Base-by-base conservation (phyloP, 2,113 vertebrate species). In the Stomatorhinus ivindoensis region DNA sequence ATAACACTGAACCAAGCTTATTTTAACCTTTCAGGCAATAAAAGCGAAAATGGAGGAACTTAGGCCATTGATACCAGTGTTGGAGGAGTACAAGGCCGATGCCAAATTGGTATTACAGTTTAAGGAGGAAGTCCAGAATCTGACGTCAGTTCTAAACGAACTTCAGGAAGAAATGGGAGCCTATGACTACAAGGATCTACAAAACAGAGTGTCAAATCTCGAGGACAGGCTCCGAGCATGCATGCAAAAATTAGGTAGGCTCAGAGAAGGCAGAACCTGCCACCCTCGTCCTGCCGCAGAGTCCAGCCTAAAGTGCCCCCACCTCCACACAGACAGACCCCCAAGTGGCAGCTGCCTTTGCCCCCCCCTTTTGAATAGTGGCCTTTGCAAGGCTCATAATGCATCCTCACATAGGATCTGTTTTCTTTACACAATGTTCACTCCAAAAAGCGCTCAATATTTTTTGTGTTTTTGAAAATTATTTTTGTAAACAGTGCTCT, bases 201-300 rank as follows among this genome's bases (percentile, higher is more conserved):
- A 99, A 96, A 97, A 95, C 97, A 97, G 98, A 96, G 97, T 99
- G 96, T 97, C 97, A 96, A 98, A 97, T 97, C 97, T 99, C 96
- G 98, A 99, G 96, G 98, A 99, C 94, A 97, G 98, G 96, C 98
- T 99, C 93, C 98, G 97, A 95, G 98, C 98, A 93, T 99, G 98
- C 98, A 99, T 99, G 98, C 98, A 99, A 98, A 99, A 99, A 97
- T 99, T 99, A 97, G 98, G 98, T 99, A 99, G 97, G 98, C 96
- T 95, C 95, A 95, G 97, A 95, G 92, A 95, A 93, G 89, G 91
- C 94, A 92, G 91, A 95, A 93, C 94, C 91, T 93, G 92, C 94
- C 87, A 86, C 91, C 86, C 76, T 91, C 90, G 51, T 87, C 91
- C 21, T 86, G 50, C 85, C 50, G 0, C 87, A 88, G 89, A 46